phyloP scores from a whole-genome alignment of 2,888 invertebrate species.

The Subacronicta megacephala region DNA sequence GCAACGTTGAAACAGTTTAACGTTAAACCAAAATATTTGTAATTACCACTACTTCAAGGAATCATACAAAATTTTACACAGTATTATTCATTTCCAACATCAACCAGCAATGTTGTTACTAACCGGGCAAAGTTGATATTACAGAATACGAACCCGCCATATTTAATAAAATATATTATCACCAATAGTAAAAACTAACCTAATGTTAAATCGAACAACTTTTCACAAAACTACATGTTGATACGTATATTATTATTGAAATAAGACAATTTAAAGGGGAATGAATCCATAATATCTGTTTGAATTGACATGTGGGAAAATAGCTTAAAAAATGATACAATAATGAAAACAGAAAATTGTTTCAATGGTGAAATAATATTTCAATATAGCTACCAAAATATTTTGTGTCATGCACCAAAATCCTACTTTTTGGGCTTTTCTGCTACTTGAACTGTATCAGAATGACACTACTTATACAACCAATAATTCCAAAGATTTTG shows the following conservation, averaged over 20 bases:
- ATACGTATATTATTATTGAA: conserved; percentile 29
- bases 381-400: too few species aligned
- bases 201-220: conserved; percentile 13
- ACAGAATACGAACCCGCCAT: background rate
- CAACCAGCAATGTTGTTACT: background rate
- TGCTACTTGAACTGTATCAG: too few species aligned
- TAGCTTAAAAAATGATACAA: too few species aligned
- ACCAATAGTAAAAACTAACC: conserved; percentile 24
- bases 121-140: background rate
- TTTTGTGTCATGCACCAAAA: background rate
- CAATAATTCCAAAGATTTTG: too few species aligned
- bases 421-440: too few species aligned
- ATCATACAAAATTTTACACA: background rate
- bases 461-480: too few species aligned
- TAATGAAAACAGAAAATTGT: too few species aligned
- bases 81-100: background rate
- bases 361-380: too few species aligned
- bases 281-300: conserved; percentile 15
- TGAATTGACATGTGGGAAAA: conserved; percentile 1
- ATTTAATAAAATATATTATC: conserved; percentile 22
- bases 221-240: conserved; percentile 19
- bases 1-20: background rate
- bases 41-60: background rate
- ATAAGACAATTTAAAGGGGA: conserved; percentile 16
- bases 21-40: background rate